These are phyloP conservation scores for Hippopotamyrus pictus DNA, from an alignment of 2,797 vertebrate genomes.

Conservation along the genomic window DNA sequence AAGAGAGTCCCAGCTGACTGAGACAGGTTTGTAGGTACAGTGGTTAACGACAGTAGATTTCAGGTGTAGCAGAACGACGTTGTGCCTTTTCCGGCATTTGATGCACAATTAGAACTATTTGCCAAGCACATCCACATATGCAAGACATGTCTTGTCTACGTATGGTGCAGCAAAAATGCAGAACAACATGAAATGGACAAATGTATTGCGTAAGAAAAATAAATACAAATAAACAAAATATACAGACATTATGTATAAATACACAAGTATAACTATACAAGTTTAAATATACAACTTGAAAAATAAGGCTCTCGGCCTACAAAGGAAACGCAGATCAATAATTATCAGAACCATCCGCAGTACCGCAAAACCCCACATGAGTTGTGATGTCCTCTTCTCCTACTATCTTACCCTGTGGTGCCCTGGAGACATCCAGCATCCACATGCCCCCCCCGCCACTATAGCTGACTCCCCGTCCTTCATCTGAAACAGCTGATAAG, in stretches of 20 bases:
- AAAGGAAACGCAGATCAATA: neutral
- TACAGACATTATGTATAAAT: neutral
- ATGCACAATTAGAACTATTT: neutral
- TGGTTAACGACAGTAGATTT: neutral
- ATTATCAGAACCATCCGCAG: neutral
- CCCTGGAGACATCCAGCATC: neutral
- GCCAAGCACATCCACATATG: neutral
- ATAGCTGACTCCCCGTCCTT: constrained; percentile 28
- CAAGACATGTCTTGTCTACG: neutral
- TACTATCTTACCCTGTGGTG: neutral
- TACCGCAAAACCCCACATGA: neutral
- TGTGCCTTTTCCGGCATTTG: neutral
- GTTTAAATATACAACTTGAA: neutral
- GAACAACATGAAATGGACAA: neutral
- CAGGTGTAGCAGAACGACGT: neutral
- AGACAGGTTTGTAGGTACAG: neutral
- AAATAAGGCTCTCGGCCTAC: neutral
- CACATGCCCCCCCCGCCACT: neutral
- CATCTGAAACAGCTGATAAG: constrained; percentile 31
- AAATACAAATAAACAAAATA: neutral
- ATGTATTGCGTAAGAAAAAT: neutral
- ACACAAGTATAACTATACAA: neutral
- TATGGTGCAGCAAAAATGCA: neutral
- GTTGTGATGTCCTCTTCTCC: neutral
- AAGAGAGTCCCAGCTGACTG: neutral